Base-by-base conservation (phyloP, 2,113 vertebrate genomes). In the Entosphenus tridentatus region DNA sequence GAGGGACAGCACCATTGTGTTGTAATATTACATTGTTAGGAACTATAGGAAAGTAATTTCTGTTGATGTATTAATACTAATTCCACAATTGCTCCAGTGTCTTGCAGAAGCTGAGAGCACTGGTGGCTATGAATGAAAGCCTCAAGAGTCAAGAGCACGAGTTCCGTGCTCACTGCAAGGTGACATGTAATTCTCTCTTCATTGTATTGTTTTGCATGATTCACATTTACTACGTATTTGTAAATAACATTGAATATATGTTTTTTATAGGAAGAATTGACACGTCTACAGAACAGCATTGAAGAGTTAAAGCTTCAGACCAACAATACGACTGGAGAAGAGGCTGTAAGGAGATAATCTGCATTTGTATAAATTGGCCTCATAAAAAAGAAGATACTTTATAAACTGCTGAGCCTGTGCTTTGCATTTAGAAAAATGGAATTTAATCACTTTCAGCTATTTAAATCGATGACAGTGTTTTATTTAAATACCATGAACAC, bases 71-170 rank as follows among this genome's bases (percentile, higher is more conserved):
- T 39, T 39, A 6, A 39, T 39, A 39, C 39, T 39, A 39, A 39
- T 39, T 39, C 58, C 58, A 62, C 58, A 13, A 13, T 17, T 17
- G 16, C 58, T 62, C 69, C 78, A 93, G 89, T 62, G 7, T 85
- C 71, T 79, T 96, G 14, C 85, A 92, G 77, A 88, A 81, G 73
- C 80, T 98, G 67, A 81, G 82, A 72, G 80, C 81, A 8, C 77
- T 96, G 69, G 92, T 98, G 39, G 82, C 86, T 56, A 87, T 88
- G 84, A 98, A 95, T 69, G 90, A 96, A 75, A 88, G 78, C 71
- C 82, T 98, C 16, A 96, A 95, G 77, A 81, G 81, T 69, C 90
- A 96, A 75, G 93, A 98, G 72, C 90, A 89, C 72, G 83, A 88
- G 62, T 98, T 98, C 75, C 85, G 87, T 73, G 79, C 83, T 13